phyloP scores from a whole-genome alignment of 2,113 vertebrate species.

The Polyodon spathula region DNA sequence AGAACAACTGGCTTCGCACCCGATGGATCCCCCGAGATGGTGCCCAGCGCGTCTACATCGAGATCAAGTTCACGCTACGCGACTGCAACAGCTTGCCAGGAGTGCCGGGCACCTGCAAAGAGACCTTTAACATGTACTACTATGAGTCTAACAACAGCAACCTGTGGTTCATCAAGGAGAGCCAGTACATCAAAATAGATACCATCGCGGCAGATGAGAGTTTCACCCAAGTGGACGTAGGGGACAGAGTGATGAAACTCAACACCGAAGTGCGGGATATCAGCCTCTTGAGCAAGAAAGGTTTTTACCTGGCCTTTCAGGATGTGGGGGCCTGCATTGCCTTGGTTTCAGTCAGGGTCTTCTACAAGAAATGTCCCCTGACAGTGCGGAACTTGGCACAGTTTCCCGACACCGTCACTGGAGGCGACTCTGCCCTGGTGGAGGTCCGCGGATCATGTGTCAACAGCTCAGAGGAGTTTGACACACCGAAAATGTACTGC shows the following conservation, averaged over 20 bases:
- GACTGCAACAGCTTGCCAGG: slow-evolving; percentile 73
- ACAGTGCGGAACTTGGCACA: slow-evolving; percentile 63
- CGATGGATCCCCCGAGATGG: slow-evolving; percentile 61
- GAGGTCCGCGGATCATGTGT: slow-evolving; percentile 67
- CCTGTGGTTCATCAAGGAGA: slow-evolving; percentile 68
- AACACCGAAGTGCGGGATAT: slow-evolving; percentile 72
- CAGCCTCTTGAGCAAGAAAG: slow-evolving; percentile 65
- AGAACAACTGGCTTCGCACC: slow-evolving; percentile 72
- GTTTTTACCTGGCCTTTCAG: slow-evolving; percentile 73
- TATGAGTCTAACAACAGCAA: slow-evolving; percentile 66
- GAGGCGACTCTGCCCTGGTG: slow-evolving; percentile 66
- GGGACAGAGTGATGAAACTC: slow-evolving; percentile 70
- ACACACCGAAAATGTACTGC: slow-evolving; percentile 71
- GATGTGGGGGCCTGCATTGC: slow-evolving; percentile 71
- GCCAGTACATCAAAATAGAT: slow-evolving; percentile 69
- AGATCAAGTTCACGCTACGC: slow-evolving; percentile 73
- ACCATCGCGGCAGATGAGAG: slow-evolving; percentile 73
- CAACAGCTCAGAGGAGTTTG: slow-evolving; percentile 66
- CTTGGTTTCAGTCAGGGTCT: slow-evolving; percentile 66
- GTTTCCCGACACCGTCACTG: slow-evolving; percentile 69
- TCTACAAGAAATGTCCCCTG: slow-evolving; percentile 70
- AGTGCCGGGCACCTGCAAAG: slow-evolving; percentile 69
- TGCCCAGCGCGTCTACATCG: slow-evolving; percentile 67
- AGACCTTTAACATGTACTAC: slow-evolving; percentile 78
- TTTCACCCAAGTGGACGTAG: slow-evolving; percentile 72